A percentile compares a stretch with the other conserved stretches of the same genome.
phyloP scores from a whole-genome alignment of 2,888 invertebrate genomes.

The Lycia hirtaria region DNA sequence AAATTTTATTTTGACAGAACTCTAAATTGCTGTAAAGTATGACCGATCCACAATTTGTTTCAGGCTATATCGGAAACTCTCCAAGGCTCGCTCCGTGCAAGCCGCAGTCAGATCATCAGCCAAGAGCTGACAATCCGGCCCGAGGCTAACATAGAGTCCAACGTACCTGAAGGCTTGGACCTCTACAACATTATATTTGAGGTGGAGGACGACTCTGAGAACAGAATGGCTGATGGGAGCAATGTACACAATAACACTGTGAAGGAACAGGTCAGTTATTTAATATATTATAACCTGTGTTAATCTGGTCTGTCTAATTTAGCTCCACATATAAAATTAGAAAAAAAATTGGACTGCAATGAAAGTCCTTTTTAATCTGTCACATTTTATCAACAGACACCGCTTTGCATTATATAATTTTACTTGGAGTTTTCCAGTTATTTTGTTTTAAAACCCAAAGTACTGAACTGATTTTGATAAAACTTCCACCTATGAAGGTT shows the following conservation, averaged over 20 bases:
- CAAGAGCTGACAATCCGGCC: constrained; percentile 77
- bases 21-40: too few species aligned
- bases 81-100: constrained; percentile 68
- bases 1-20: too few species aligned
- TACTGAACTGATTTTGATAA: too few species aligned
- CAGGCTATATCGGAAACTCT: constrained; percentile 79
- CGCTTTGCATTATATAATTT: too few species aligned
- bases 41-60: constrained; percentile 29
- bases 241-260: constrained; percentile 55
- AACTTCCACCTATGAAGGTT: too few species aligned
- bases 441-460: too few species aligned
- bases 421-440: too few species aligned
- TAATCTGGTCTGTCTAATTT: background rate
- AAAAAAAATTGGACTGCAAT: too few species aligned
- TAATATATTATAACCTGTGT: background rate
- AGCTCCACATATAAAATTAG: too few species aligned
- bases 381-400: too few species aligned
- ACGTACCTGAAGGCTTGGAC: constrained; percentile 78
- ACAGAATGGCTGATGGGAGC: constrained; percentile 68
- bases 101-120: constrained; percentile 72
- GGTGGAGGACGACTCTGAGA: constrained; percentile 73
- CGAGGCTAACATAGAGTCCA: constrained; percentile 77
- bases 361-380: too few species aligned
- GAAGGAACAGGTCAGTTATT: constrained; percentile 59
- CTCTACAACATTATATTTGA: constrained; percentile 77